Conservation (phyloP, 2,888 invertebrate genomes). For the Acronicta alni region DNA sequence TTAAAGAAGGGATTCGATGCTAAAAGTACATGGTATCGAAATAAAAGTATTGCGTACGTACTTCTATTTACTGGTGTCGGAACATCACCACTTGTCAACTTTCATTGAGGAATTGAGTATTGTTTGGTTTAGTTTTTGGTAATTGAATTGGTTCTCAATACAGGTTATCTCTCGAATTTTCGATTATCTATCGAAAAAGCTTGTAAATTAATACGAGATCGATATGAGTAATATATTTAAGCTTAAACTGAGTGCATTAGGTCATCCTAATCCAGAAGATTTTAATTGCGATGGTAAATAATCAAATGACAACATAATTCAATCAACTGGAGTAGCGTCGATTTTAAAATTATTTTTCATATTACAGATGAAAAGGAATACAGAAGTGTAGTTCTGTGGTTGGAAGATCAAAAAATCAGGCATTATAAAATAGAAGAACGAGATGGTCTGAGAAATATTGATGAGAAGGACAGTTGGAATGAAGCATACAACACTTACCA, state of each 20-base stretch:
- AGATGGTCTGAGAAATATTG: constrained; percentile 91
- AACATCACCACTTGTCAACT: no score
- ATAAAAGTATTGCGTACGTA: no score
- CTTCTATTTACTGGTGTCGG: no score
- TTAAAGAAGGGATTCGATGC: no score
- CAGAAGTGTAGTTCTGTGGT: constrained; percentile 95
- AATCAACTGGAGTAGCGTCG: not conserved
- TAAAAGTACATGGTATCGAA: no score
- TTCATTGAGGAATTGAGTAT: no score
- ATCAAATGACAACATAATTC: constrained; percentile 7
- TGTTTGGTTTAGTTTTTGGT: no score
- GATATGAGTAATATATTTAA: constrained; percentile 91
- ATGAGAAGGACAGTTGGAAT: constrained; percentile 91
- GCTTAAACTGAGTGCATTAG: constrained; percentile 93
- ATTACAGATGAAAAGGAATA: constrained; percentile 93
- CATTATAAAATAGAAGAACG: constrained; percentile 95
- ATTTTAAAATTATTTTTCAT: constrained; percentile 1
- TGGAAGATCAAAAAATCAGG: constrained; percentile 98
- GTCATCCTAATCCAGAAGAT: constrained; percentile 92
- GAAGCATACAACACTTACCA: constrained; percentile 93
- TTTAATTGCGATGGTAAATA: constrained; percentile 92
- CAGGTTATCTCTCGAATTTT: no score
- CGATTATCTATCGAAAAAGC: constrained; percentile 4
- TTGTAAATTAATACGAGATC: constrained; percentile 12
- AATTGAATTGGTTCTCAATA: no score